Evolutionary conservation across 2,797 vertebrate species (phyloP).

Genomic region (Lacerta agilis): DNA sequence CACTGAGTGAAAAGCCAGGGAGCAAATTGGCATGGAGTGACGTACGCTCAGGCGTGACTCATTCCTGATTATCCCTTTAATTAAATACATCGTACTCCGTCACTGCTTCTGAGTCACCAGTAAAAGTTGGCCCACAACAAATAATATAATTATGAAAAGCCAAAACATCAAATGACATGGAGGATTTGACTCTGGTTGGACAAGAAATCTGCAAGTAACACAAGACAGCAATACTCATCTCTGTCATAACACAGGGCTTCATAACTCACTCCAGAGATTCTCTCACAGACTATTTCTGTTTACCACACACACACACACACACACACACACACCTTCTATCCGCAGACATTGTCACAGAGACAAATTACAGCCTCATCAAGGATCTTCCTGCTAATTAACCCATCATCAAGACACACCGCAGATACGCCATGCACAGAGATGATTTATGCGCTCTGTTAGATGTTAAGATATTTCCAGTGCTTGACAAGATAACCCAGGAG

Average conservation of each 20-base stretch:
- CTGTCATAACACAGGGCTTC: not conserved
- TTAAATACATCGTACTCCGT: not conserved
- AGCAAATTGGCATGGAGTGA: not conserved
- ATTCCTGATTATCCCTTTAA: constrained; percentile 18
- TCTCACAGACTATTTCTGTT: constrained; percentile 5
- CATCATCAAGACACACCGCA: constrained; percentile 32
- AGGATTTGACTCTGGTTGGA: not conserved
- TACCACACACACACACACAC: not conserved
- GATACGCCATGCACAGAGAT: constrained; percentile 3
- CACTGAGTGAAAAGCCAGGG: not conserved
- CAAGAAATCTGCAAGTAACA: constrained; percentile 13
- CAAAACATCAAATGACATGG: constrained; percentile 15
- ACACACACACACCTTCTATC: not conserved
- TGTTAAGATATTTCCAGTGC: constrained; percentile 46
- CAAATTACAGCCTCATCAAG: constrained; percentile 21
- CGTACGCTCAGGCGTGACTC: constrained; percentile 1
- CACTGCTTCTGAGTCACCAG: constrained; percentile 14
- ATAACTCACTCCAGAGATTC: not conserved
- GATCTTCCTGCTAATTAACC: constrained; percentile 44
- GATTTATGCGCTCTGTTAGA: constrained; percentile 53
- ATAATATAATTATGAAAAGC: constrained; percentile 4
- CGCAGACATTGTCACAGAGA: constrained; percentile 22
- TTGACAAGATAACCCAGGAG: constrained; percentile 24
- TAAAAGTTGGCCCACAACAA: constrained; percentile 26
- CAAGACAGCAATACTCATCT: not conserved